Evolutionary conservation across 2,888 invertebrate species (phyloP).

Genomic region (Esperia sulphurella): DNA sequence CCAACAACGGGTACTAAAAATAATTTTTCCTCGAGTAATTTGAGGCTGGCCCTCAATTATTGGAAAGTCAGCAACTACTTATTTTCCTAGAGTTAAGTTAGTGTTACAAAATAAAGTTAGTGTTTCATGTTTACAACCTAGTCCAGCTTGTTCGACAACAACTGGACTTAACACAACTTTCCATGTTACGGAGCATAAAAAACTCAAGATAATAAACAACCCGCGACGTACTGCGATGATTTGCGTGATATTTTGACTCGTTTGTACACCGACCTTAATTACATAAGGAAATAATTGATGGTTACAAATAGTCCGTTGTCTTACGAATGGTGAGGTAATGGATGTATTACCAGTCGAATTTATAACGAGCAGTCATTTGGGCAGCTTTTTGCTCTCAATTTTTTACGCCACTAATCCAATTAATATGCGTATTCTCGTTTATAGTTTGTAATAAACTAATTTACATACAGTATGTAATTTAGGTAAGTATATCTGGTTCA

Average conservation of each 20-base stretch:
- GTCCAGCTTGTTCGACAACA: background rate
- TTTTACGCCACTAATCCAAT: constrained; percentile 15
- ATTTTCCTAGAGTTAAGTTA: no score
- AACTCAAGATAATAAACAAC: background rate
- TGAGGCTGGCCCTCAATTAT: no score
- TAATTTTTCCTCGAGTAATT: no score
- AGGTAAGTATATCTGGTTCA: background rate
- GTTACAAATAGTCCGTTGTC: constrained; percentile 6
- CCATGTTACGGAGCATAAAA: background rate
- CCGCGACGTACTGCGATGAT: background rate
- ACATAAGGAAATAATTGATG: constrained; percentile 10
- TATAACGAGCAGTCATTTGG: constrained; percentile 21
- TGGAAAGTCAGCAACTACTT: no score
- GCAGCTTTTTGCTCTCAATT: constrained; percentile 33
- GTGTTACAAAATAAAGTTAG: no score
- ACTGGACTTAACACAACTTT: background rate
- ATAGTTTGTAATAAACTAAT: background rate
- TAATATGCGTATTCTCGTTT: background rate
- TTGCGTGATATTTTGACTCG: background rate
- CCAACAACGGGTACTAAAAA: no score
- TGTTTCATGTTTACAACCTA: no score
- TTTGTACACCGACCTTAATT: constrained; percentile 6
- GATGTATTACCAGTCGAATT: constrained; percentile 1
- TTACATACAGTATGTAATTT: background rate
- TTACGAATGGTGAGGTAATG: constrained; percentile 15